Conservation (phyloP, 2,113 vertebrate genomes). For the Martes martes region DNA sequence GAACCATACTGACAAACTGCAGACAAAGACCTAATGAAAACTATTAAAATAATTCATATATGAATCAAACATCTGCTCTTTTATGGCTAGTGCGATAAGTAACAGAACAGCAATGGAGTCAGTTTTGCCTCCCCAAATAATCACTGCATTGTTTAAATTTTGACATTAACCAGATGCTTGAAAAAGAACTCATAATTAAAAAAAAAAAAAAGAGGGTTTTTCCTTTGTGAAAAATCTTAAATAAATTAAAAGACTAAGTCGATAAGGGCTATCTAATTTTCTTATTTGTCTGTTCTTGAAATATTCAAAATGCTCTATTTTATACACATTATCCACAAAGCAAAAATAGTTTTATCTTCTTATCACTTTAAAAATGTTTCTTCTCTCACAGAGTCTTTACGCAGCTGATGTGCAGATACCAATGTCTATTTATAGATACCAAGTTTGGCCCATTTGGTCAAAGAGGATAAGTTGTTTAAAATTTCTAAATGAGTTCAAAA, state of each 20-base stretch:
- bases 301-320: background rate
- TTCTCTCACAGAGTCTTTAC: background rate
- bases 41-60: constrained; percentile 51
- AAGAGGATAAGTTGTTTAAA: background rate
- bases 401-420: background rate
- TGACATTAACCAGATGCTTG: background rate
- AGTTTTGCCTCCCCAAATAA: background rate
- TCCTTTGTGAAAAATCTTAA: background rate
- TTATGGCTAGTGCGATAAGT: constrained; percentile 1
- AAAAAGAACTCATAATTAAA: background rate
- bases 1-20: background rate
- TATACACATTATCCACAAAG: background rate
- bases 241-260: background rate
- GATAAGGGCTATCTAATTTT: background rate
- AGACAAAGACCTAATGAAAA: constrained; percentile 58
- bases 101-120: constrained; percentile 11
- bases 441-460: background rate
- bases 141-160: background rate
- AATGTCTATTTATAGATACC: background rate
- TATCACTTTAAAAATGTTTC: background rate
- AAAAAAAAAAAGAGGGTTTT: background rate
- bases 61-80: constrained; percentile 37
- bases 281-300: background rate
- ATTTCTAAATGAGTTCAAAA: background rate
- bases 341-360: background rate